A percentile compares a stretch with the other conserved stretches of the same genome.
phyloP scores from a whole-genome alignment of 2,797 vertebrate genomes.

The Hapalemur alaotrensis region DNA sequence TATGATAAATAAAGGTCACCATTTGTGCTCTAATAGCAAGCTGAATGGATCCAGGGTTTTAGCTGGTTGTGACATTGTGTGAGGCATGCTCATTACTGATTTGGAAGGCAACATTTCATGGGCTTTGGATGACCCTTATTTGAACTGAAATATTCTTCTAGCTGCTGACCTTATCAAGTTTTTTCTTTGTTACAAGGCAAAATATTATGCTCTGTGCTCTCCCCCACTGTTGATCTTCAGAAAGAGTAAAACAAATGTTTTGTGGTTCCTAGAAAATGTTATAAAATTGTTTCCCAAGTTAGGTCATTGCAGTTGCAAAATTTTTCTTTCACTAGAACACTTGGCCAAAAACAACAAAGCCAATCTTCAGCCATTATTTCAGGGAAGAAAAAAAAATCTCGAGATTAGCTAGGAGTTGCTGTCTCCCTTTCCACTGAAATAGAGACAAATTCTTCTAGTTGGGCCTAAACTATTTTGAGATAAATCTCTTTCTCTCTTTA shows the following conservation, averaged over 20 bases:
- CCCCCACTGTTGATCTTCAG: background rate
- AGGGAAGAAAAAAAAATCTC: background rate
- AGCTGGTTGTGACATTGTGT: background rate
- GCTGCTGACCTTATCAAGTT: background rate
- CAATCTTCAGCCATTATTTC: constrained; percentile 50
- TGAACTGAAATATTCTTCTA: constrained; percentile 57
- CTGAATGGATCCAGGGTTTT: background rate
- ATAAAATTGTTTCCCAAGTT: constrained; percentile 72
- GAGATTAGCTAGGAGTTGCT: constrained; percentile 15
- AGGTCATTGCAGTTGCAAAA: constrained; percentile 65
- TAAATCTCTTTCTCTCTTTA: constrained; percentile 37
- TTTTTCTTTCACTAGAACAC: constrained; percentile 62
- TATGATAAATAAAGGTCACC: background rate
- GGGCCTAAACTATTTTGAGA: constrained; percentile 40
- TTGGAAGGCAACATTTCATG: constrained; percentile 25
- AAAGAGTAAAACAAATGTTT: constrained; percentile 63
- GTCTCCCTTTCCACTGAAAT: constrained; percentile 12
- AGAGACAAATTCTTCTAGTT: constrained; percentile 44
- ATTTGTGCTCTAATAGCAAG: background rate
- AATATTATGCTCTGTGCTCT: background rate
- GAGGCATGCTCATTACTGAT: background rate
- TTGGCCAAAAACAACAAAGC: constrained; percentile 65
- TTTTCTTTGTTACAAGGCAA: constrained; percentile 59
- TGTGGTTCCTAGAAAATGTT: constrained; percentile 67
- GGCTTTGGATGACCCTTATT: constrained; percentile 34